A percentile compares a stretch with the other conserved stretches of the same genome.
phyloP scores from a whole-genome alignment of 2,888 invertebrate species.

The Rhamphomyia laevipes region DNA sequence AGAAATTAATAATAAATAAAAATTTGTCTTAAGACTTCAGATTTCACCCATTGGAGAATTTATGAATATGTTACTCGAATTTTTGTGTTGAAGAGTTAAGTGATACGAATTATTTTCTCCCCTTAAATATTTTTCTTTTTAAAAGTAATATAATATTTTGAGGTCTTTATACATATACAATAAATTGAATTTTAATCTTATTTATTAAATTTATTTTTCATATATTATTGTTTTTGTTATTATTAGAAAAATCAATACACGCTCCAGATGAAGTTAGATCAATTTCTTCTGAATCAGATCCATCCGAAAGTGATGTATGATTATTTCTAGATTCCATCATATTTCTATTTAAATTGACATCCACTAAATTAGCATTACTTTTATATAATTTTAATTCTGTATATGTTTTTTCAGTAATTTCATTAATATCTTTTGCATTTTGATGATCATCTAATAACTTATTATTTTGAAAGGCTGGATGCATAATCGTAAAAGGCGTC shows the following conservation, averaged over 20 bases:
- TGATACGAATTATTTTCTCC: no score
- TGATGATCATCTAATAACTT: constrained; percentile 8
- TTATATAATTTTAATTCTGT: constrained; percentile 36
- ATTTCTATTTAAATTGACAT: constrained; percentile 1
- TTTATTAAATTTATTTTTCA: constrained; percentile 23
- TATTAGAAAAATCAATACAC: constrained; percentile 37
- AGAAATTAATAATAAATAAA: no score
- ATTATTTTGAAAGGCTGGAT: constrained; percentile 32
- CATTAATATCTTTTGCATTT: neutral
- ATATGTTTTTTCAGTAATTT: constrained; percentile 29
- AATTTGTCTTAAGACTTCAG: no score
- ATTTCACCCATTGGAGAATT: no score
- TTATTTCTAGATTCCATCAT: constrained; percentile 16
- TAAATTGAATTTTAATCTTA: no score
- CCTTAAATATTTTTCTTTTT: no score
- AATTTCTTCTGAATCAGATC: constrained; percentile 37
- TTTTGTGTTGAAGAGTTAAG: no score
- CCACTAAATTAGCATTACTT: constrained; percentile 16
- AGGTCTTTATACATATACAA: no score
- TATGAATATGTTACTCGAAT: no score
- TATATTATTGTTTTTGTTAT: constrained; percentile 22
- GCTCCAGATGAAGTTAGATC: constrained; percentile 34
- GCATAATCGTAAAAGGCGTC: constrained; percentile 33
- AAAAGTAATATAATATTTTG: no score
- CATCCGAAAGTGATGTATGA: constrained; percentile 29